Percentiles rank a stretch among this genome's conserved stretches.
Evolutionary conservation across 2,888 invertebrate species (phyloP).

Genomic region (Metellina segmentata): DNA sequence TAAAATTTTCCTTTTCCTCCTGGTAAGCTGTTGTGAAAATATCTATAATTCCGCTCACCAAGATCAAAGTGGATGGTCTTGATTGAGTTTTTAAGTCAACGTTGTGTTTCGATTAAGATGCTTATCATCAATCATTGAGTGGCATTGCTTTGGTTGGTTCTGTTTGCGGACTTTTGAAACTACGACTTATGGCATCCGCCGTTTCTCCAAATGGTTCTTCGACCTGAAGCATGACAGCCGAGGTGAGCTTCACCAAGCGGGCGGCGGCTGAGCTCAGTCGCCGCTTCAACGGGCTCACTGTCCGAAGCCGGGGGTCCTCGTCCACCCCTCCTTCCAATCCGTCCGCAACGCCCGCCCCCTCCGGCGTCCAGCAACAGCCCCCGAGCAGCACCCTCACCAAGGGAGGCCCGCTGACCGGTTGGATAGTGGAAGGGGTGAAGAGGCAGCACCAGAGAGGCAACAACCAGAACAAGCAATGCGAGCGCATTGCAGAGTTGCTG

Average conservation of each 20-base stretch:
- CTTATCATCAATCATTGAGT: too few relatives aligned
- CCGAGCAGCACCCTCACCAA: not conserved
- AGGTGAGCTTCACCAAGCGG: constrained; percentile 78
- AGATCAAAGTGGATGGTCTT: too few relatives aligned
- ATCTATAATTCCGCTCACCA: too few relatives aligned
- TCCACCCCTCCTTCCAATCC: constrained; percentile 3
- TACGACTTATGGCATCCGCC: not conserved
- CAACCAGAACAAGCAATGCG: constrained; percentile 29
- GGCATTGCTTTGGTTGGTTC: too few relatives aligned
- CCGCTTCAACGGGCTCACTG: constrained; percentile 78
- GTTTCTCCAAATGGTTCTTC: not conserved
- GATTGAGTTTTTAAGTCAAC: too few relatives aligned
- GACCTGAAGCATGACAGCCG: constrained; percentile 76
- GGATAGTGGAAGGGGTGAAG: constrained; percentile 68
- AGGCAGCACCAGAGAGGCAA: constrained; percentile 41
- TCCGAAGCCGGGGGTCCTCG: constrained; percentile 66
- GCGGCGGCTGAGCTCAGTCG: constrained; percentile 78
- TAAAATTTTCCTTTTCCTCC: too few relatives aligned
- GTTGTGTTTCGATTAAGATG: too few relatives aligned
- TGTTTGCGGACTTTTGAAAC: not conserved
- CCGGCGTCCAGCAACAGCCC: constrained; percentile 10
- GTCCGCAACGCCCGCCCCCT: constrained; percentile 26
- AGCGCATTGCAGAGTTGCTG: constrained; percentile 46
- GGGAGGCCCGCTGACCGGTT: constrained; percentile 61
- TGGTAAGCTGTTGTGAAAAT: too few relatives aligned